Base-by-base conservation (phyloP, 2,113 vertebrate species). In the mouse (Mus musculus) region DNA sequence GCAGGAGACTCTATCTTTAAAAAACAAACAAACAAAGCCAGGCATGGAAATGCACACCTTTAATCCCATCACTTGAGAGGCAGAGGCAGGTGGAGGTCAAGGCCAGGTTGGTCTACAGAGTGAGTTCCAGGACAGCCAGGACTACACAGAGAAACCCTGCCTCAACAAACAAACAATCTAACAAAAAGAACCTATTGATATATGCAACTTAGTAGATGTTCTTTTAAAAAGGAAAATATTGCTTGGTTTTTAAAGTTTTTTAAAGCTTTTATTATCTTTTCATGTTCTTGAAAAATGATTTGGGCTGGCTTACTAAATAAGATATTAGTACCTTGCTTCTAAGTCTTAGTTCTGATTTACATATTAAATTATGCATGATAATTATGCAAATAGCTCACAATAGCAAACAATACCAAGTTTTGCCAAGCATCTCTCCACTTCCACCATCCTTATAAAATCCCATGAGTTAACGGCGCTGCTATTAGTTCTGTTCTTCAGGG, bases 311-410 rank as follows among this genome's bases (percentile, higher is more conserved):
- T 96, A 61, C 71, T 52, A 36, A 78, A 26, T 77, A 77, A 24
- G 22, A 91, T 96, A 61, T 67, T 95, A 78, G 84, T 46, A 73
- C 77, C 61, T 95, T 93, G 11, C 33, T 72, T 94, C 33, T 87
- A 91, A 92, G 78, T 85, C 26, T 65, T 73, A 72, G 3, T 90
- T 95, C 46, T 96, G 17, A 90, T 54, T 75, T 94, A 1, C 39
- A 54, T 78, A 61, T 89, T 86, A 89, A 89, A 91, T 89, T 56
- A 89, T 54, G 5, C 88, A 63, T 80, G 59, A 89, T 95, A 95
- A 82, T 42, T 72, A 88, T 88, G 65, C 65, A 88, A 88, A 71
- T 54, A 7, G 30, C 17, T 8, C 63, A 16, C 54, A 71, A 52
- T 54, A 85, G 69, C 73, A 71, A 28, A 75, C 12, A 33, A 46